phyloP scores from a whole-genome alignment of 1,140 invertebrate genomes.

The Rhyzopertha dominica region DNA sequence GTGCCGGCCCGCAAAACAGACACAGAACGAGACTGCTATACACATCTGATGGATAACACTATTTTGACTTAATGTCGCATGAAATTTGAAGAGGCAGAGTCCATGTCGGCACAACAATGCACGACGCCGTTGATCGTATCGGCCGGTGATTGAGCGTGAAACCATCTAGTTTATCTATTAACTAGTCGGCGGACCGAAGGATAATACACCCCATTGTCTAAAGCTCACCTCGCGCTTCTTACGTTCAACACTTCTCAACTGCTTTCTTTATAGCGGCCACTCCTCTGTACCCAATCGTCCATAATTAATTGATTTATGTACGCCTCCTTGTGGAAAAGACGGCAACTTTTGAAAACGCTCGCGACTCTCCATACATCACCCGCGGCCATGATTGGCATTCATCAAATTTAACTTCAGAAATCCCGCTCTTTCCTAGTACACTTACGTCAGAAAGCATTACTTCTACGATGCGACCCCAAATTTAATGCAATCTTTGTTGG shows the following conservation, averaged over 20 bases:
- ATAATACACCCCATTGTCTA: slow-evolving; percentile 38
- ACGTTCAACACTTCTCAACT: slow-evolving; percentile 23
- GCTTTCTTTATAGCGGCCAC: slow-evolving; percentile 19
- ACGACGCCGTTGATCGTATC: slow-evolving; percentile 38
- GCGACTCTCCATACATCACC: too few species aligned
- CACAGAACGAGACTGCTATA: too few species aligned
- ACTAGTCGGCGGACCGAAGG: slow-evolving; percentile 32
- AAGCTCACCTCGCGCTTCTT: slow-evolving; percentile 25
- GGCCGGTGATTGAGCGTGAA: slow-evolving; percentile 39
- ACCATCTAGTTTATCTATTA: slow-evolving; percentile 43
- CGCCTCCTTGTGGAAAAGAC: slow-evolving; percentile 16
- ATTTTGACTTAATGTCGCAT: slow-evolving; percentile 44
- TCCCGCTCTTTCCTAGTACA: too few species aligned
- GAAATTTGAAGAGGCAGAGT: slow-evolving; percentile 41
- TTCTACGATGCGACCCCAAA: too few species aligned
- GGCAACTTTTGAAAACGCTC: too few species aligned
- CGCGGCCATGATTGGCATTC: too few species aligned
- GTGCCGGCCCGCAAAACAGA: too few species aligned
- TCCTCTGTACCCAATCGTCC: slow-evolving; percentile 22
- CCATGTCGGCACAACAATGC: slow-evolving; percentile 36
- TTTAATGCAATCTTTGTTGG: too few species aligned
- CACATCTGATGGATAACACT: slow-evolving; percentile 38
- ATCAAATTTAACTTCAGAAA: too few species aligned
- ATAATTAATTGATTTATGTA: slow-evolving; percentile 31
- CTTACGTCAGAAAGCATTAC: too few species aligned